Conservation (phyloP, 1,140 invertebrate genomes). For the Drosophila lini region DNA sequence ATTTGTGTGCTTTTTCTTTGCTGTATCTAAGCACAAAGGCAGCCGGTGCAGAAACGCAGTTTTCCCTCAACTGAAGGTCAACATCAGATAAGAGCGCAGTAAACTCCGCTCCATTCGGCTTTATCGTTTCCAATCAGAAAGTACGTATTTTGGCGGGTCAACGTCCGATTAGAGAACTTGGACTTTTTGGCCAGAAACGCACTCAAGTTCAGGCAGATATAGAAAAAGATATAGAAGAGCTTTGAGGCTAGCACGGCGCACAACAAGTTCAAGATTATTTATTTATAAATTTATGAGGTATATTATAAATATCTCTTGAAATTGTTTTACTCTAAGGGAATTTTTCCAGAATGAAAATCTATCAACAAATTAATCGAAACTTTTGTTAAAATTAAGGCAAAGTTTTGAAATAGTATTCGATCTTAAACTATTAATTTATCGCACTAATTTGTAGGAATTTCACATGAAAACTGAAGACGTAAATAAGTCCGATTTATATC, state of each 20-base stretch:
- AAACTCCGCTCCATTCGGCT: constrained; percentile 8
- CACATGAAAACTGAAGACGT: too few species aligned
- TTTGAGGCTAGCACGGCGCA: not conserved
- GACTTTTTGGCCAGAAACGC: constrained; percentile 6
- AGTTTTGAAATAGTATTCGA: too few species aligned
- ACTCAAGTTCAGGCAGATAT: constrained; percentile 8
- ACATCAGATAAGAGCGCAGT: constrained; percentile 50
- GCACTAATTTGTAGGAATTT: too few species aligned
- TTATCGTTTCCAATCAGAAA: constrained; percentile 14
- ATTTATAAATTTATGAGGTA: not conserved
- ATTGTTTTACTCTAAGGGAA: not conserved
- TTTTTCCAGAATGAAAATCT: not conserved
- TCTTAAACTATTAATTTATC: too few species aligned
- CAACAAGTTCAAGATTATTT: not conserved
- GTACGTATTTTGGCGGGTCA: constrained; percentile 17
- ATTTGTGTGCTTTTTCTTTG: not conserved
- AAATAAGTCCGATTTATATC: too few species aligned
- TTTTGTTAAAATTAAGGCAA: too few species aligned
- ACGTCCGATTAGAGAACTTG: constrained; percentile 28
- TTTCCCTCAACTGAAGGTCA: constrained; percentile 39
- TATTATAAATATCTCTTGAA: not conserved
- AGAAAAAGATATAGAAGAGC: constrained; percentile 9
- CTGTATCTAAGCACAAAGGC: constrained; percentile 30
- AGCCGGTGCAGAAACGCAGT: constrained; percentile 41
- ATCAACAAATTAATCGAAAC: not conserved